Conservation (phyloP, 1,140 invertebrate species). For the Sweltsa coloradensis region DNA sequence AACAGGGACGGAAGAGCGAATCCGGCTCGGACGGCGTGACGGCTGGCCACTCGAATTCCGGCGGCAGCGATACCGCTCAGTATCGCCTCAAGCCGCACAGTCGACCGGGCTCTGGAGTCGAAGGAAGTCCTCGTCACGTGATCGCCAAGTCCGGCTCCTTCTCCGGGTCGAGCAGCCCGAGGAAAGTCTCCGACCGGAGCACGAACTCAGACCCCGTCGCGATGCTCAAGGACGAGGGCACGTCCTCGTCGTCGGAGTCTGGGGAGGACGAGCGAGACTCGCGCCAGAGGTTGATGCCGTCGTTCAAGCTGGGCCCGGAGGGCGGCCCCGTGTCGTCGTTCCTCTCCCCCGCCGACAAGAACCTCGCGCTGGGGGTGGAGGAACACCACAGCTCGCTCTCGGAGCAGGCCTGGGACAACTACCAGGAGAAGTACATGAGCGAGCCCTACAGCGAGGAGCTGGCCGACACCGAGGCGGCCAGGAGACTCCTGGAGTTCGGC, state of each 20-base stretch:
- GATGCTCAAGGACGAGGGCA: too few relatives aligned
- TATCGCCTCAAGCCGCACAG: not conserved
- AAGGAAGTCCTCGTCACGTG: not conserved
- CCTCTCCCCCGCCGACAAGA: too few relatives aligned
- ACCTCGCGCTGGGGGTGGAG: slow-evolving; percentile 26
- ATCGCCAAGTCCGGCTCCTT: too few relatives aligned
- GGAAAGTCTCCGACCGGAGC: not conserved
- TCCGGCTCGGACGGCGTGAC: slow-evolving; percentile 41
- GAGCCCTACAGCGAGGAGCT: slow-evolving; percentile 78
- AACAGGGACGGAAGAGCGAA: slow-evolving; percentile 39
- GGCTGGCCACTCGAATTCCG: slow-evolving; percentile 9
- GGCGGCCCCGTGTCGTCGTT: slow-evolving; percentile 17
- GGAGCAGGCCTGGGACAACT: slow-evolving; percentile 58
- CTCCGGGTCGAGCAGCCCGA: not conserved
- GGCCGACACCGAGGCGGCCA: slow-evolving; percentile 73
- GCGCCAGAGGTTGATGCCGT: slow-evolving; percentile 33
- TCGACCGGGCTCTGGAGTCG: not conserved
- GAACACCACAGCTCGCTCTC: slow-evolving; percentile 66
- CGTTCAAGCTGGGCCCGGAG: slow-evolving; percentile 45
- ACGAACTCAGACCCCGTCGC: not conserved
- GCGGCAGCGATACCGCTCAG: slow-evolving; percentile 23
- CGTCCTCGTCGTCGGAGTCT: too few relatives aligned
- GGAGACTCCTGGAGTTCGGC: slow-evolving; percentile 70
- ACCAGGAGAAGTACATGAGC: slow-evolving; percentile 77
- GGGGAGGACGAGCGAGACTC: slow-evolving; percentile 31